Conservation (phyloP, 92 coral and sea anemone genomes). For the Epizoanthus ramosus region DNA sequence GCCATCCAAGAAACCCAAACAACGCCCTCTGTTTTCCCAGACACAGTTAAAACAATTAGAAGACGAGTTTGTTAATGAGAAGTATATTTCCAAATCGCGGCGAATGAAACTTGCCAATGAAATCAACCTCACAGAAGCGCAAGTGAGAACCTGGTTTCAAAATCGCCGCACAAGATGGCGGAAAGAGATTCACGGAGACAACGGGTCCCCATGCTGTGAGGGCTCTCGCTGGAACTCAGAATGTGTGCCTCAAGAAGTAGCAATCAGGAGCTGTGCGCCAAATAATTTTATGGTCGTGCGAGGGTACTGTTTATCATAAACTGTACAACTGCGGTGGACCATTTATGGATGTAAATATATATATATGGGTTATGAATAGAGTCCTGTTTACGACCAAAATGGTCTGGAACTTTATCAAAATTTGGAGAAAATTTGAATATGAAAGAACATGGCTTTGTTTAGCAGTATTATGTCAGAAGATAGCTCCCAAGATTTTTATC, state of each 20-base stretch:
- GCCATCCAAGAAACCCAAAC: conserved; percentile 81
- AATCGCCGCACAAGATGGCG: conserved; percentile 93
- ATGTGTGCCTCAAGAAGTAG: conserved; percentile 25
- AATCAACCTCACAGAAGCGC: conserved; percentile 84
- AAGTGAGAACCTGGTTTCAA: conserved; percentile 91
- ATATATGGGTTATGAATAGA: background rate
- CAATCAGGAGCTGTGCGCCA: conserved; percentile 7
- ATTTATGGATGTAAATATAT: too few relatives aligned
- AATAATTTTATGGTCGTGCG: conserved; percentile 69
- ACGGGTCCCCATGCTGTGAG: conserved; percentile 48
- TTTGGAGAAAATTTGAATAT: too few relatives aligned
- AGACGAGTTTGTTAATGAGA: conserved; percentile 83
- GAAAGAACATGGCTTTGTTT: too few relatives aligned
- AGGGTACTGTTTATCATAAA: conserved; percentile 69
- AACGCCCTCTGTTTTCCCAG: conserved; percentile 85
- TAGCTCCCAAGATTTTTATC: too few relatives aligned
- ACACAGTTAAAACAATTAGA: conserved; percentile 81
- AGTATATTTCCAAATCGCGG: conserved; percentile 84
- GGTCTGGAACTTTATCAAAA: too few relatives aligned
- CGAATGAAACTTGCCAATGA: conserved; percentile 81
- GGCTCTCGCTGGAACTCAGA: conserved; percentile 37
- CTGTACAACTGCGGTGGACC: background rate
- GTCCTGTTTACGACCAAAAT: background rate
- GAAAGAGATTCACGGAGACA: conserved; percentile 78
- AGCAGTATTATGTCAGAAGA: too few relatives aligned